These are phyloP conservation scores for Porites lobata DNA, from an alignment of 92 coral and sea anemone species.

Conservation along the genomic window DNA sequence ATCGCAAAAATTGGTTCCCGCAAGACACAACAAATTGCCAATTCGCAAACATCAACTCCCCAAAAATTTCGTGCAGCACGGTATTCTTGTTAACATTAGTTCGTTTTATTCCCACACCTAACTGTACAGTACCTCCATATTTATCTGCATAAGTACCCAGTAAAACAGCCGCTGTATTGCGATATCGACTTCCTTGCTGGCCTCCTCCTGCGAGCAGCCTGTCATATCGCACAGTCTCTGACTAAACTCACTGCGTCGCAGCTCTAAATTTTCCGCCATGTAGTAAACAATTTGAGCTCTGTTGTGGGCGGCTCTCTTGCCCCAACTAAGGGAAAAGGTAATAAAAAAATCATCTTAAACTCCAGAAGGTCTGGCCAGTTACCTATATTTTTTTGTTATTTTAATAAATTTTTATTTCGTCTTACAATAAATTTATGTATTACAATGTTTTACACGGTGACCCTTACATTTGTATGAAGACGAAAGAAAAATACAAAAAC, in stretches of 20 bases:
- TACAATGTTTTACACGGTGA: too few species aligned
- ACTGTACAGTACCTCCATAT: slow-evolving; percentile 96
- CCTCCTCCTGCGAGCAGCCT: slow-evolving; percentile 82
- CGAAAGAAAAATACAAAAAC: too few species aligned
- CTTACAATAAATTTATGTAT: too few species aligned
- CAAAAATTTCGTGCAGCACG: not conserved
- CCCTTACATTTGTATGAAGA: too few species aligned
- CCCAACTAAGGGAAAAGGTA: slow-evolving; percentile 75
- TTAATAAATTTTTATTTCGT: too few species aligned
- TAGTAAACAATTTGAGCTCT: slow-evolving; percentile 97
- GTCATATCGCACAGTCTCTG: slow-evolving; percentile 86
- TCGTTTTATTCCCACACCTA: slow-evolving; percentile 7
- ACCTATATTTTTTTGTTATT: too few species aligned
- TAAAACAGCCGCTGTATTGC: slow-evolving; percentile 92
- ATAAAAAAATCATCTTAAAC: not conserved
- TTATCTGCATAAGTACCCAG: slow-evolving; percentile 99
- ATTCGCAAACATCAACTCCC: too few species aligned
- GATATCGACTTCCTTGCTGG: slow-evolving; percentile 83
- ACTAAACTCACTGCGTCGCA: slow-evolving; percentile 86
- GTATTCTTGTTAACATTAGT: not conserved
- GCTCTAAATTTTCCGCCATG: slow-evolving; percentile 97
- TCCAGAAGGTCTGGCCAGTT: too few species aligned
- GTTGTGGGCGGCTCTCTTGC: slow-evolving; percentile 96
- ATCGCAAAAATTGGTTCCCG: too few species aligned
- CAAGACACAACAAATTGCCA: too few species aligned